These are phyloP conservation scores for Microchrysa polita DNA, from an alignment of 2,888 invertebrate species.

Conservation along the genomic window DNA sequence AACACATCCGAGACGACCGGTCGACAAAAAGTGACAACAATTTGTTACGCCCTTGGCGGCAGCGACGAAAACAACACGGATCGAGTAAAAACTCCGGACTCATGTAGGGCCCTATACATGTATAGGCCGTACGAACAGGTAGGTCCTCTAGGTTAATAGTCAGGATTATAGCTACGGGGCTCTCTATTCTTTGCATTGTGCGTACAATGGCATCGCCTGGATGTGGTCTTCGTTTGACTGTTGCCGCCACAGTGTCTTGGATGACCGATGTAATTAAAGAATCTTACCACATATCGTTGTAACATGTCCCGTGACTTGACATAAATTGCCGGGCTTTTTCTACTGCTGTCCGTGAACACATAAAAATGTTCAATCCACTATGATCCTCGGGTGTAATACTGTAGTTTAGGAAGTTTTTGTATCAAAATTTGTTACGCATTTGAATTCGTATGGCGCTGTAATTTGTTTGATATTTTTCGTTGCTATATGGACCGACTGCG, in stretches of 20 bases:
- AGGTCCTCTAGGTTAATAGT: conserved; percentile 44
- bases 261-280: conserved; percentile 31
- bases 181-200: conserved; percentile 22
- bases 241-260: conserved; percentile 41
- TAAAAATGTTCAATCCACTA: conserved; percentile 9
- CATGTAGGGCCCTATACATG: background rate
- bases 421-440: conserved; percentile 44
- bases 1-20: background rate
- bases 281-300: conserved; percentile 28
- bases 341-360: conserved; percentile 3
- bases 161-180: conserved; percentile 13
- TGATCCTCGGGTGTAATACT: background rate
- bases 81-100: background rate
- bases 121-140: conserved; percentile 48
- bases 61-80: conserved; percentile 9
- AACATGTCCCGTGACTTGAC: conserved; percentile 44
- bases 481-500: conserved; percentile 21
- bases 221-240: conserved; percentile 28
- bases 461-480: conserved; percentile 34
- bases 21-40: conserved; percentile 45
- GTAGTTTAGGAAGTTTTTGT: conserved; percentile 15
- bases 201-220: conserved; percentile 27
- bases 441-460: conserved; percentile 41
- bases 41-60: conserved; percentile 47
- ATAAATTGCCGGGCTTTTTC: conserved; percentile 37